phyloP scores from a whole-genome alignment of 2,113 vertebrate genomes.

The Oplegnathus fasciatus region DNA sequence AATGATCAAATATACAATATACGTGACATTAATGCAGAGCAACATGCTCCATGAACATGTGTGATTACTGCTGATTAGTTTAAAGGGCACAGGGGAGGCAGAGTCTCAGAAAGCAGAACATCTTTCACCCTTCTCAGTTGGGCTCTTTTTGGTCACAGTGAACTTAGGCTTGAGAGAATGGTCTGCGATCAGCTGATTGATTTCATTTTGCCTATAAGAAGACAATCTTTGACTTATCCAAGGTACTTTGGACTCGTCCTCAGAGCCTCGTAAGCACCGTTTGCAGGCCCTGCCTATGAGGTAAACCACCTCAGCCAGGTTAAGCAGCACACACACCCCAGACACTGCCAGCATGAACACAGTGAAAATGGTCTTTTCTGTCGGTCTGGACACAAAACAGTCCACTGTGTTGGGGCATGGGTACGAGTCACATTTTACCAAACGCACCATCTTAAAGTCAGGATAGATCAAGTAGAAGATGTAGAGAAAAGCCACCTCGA shows the following conservation, averaged over 20 bases:
- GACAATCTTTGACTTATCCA: slow-evolving; percentile 92
- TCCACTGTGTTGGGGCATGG: slow-evolving; percentile 99
- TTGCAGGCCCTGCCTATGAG: slow-evolving; percentile 90
- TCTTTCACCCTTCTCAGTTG: slow-evolving; percentile 76
- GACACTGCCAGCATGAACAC: slow-evolving; percentile 97
- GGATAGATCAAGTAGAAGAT: slow-evolving; percentile 98
- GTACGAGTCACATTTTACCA: slow-evolving; percentile 96
- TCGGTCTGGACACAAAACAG: slow-evolving; percentile 97
- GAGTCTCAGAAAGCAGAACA: slow-evolving; percentile 83
- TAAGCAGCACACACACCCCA: slow-evolving; percentile 94
- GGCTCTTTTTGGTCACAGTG: slow-evolving; percentile 77
- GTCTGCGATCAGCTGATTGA: slow-evolving; percentile 89
- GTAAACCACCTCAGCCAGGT: slow-evolving; percentile 93
- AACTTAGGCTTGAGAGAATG: slow-evolving; percentile 83
- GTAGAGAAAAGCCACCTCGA: slow-evolving; percentile 95
- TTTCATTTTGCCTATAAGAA: slow-evolving; percentile 95
- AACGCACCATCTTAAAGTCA: slow-evolving; percentile 94
- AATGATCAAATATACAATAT: slow-evolving; percentile 49
- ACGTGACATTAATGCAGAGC: slow-evolving; percentile 42
- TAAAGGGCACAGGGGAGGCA: not conserved
- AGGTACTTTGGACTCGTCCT: slow-evolving; percentile 84
- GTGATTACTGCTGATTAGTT: slow-evolving; percentile 46
- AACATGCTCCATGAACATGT: not conserved
- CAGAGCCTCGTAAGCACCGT: slow-evolving; percentile 82
- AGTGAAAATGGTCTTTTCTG: slow-evolving; percentile 97